A percentile compares a stretch with the other conserved stretches of the same genome.
These are phyloP conservation scores for Lycaon pictus DNA, from an alignment of 2,113 vertebrate genomes.

Conservation along the genomic window DNA sequence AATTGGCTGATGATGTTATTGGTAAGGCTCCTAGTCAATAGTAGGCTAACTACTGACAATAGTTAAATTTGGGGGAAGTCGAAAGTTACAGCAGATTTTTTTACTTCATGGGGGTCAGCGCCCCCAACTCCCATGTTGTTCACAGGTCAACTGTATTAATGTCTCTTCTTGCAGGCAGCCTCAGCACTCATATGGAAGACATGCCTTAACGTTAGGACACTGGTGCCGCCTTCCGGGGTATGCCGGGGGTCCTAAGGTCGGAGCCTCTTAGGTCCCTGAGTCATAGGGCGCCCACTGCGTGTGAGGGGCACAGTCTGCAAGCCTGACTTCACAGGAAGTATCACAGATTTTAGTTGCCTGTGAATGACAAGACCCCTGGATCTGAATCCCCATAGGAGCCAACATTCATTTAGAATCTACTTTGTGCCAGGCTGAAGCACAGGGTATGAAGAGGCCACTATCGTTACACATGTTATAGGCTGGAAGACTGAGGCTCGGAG, in stretches of 20 bases:
- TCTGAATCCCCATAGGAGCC: rapidly evolving
- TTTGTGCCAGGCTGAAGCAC: neutral
- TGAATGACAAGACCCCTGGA: neutral
- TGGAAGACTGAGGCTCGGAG: neutral
- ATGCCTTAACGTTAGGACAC: neutral
- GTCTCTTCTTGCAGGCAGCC: neutral
- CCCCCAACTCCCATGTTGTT: neutral
- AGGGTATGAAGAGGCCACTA: neutral
- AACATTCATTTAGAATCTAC: neutral
- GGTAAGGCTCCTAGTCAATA: neutral
- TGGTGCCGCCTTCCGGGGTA: neutral
- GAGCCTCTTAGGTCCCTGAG: neutral
- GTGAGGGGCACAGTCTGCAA: rapidly evolving
- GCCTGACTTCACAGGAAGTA: rapidly evolving
- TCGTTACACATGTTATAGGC: neutral
- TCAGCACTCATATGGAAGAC: neutral
- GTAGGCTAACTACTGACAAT: neutral
- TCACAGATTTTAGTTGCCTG: rapidly evolving
- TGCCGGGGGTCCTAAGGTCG: rapidly evolving
- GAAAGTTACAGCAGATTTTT: neutral
- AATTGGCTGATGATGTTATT: neutral
- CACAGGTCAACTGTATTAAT: neutral
- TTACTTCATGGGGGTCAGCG: neutral
- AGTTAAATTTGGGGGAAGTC: too few relatives aligned
- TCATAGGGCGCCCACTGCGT: rapidly evolving